phyloP scores from a whole-genome alignment of 2,888 invertebrate species.

The Acronicta leporina region DNA sequence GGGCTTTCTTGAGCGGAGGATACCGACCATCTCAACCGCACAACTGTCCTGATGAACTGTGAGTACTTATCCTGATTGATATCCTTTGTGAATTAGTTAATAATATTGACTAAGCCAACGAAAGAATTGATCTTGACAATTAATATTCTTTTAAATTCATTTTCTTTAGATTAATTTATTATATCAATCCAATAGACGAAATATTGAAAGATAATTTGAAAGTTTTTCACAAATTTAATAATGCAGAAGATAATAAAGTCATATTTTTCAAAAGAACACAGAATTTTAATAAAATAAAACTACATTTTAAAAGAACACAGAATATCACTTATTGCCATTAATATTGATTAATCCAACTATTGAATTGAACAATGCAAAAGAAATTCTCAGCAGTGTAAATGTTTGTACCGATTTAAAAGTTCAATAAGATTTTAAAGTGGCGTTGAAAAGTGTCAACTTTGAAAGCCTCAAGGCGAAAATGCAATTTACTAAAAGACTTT shows the following conservation, averaged over 20 bases:
- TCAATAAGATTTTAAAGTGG: conserved; percentile 52
- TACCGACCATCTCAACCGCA: conserved; percentile 97
- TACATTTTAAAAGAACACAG: not conserved
- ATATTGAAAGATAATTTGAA: too few species aligned
- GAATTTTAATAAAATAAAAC: too few species aligned
- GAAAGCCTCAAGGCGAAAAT: conserved; percentile 48
- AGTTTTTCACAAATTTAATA: too few species aligned
- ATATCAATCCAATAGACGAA: too few species aligned
- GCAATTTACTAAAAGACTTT: conserved; percentile 64
- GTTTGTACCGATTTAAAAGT: conserved; percentile 41
- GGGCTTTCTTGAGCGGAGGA: conserved; percentile 95
- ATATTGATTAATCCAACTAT: conserved; percentile 15
- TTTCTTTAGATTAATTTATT: too few species aligned
- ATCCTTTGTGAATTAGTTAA: not conserved
- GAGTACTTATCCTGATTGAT: conserved; percentile 81
- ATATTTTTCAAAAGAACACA: too few species aligned
- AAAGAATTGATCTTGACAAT: too few species aligned
- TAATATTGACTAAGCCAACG: not conserved
- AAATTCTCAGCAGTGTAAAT: conserved; percentile 26
- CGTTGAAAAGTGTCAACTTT: conserved; percentile 50
- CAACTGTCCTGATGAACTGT: conserved; percentile 98
- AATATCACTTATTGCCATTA: not conserved
- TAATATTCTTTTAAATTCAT: too few species aligned
- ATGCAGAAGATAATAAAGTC: too few species aligned
- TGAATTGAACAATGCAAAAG: conserved; percentile 13